Evolutionary conservation across 2,888 invertebrate species (phyloP), one percentile per base, ranked within the genome.

Genomic region (Lysandra bellargus): DNA sequence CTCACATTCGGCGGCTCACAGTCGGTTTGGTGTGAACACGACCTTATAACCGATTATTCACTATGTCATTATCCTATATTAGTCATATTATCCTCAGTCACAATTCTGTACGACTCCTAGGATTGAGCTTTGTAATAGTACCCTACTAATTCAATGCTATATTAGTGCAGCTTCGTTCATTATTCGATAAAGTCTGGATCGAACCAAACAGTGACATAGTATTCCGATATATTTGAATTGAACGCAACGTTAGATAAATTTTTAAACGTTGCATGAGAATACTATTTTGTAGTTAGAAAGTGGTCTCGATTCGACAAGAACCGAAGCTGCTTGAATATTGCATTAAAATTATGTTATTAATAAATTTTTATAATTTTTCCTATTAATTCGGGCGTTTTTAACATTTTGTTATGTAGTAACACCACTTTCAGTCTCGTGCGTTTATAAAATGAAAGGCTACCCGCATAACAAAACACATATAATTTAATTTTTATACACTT

Each of bases 401-500:
- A 37, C 23, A 61, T 17, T 17, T 60, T n/a, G 61, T 33, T 12
- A 69, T 69, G 14, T n/a, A 69, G 33, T 17, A 37, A 69, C 12
- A 69, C 14, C 12, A 69, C 14, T 69, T 1, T 69, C 64, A 64
- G 64, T 69, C 14, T 37, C 17, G 33, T 69, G 33, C 69, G 33
- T 69, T 69, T 14, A 57, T 17, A 33, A 69, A 69, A 69, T 14
- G 33, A 69, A 69, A 33, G 69, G 69, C 69, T 69, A 69, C 69
- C 69, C 69, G 69, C 69, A 69, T 69, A 69, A 69, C 17, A 69
- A 69, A 69, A 69, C 33, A 69, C 33, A 33, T 14, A 33, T 12
- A 37, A 33, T 3, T 3, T 3, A 30, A 33, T 14, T 69, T 33
- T 33, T 33, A 33, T 69, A 33, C 33, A 17, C 37, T 37, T 69